phyloP scores from a whole-genome alignment of 35 echinoderm and acorn worm genomes.

The Heliocidaris erythrogramma region DNA sequence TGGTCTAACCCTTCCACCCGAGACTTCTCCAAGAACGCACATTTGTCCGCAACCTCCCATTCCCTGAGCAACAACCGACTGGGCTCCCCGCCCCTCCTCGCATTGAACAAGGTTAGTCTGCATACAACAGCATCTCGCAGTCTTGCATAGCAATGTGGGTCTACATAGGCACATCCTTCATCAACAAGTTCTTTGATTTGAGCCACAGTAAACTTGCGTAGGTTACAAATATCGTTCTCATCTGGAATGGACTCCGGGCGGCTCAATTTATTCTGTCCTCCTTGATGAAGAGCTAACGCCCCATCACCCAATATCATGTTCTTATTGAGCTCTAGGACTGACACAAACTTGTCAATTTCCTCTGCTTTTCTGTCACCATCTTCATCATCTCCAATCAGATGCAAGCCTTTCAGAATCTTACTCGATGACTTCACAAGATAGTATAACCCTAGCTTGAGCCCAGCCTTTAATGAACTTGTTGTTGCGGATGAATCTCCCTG shows the following conservation, averaged over 20 bases:
- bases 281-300: constrained; percentile 48
- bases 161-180: constrained; percentile 29
- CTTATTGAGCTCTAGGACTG: constrained; percentile 59
- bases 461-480: too few species aligned
- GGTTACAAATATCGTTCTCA: constrained; percentile 57
- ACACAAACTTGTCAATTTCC: constrained; percentile 64
- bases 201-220: constrained; percentile 31
- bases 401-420: background rate
- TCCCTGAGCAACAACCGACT: constrained; percentile 46
- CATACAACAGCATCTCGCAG: constrained; percentile 53
- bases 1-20: constrained; percentile 51
- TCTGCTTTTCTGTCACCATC: constrained; percentile 51
- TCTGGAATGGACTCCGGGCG: constrained; percentile 56
- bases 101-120: constrained; percentile 76
- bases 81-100: constrained; percentile 72
- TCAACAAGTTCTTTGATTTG: constrained; percentile 40
- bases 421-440: too few species aligned
- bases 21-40: constrained; percentile 17
- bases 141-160: constrained; percentile 32
- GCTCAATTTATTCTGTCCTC: constrained; percentile 59
- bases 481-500: too few species aligned
- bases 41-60: constrained; percentile 57
- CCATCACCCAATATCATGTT: constrained; percentile 77
- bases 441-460: too few species aligned
- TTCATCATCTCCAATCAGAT: constrained; percentile 58